phyloP scores from a whole-genome alignment of 2,888 invertebrate genomes.

The Creontiades dilutus region DNA sequence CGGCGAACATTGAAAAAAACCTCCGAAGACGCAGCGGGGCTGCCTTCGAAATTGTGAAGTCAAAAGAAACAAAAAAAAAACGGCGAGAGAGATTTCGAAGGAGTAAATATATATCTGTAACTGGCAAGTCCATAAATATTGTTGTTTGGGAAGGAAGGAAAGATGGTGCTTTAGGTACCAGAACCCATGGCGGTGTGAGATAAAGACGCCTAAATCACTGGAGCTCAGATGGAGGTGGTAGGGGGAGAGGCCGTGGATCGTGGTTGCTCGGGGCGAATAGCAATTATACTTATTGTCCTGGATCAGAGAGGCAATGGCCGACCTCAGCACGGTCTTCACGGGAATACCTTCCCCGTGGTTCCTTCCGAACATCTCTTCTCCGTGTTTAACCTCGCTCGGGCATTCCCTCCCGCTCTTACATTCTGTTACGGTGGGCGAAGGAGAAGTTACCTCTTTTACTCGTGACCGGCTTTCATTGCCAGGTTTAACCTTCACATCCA shows the following conservation, averaged over 20 bases:
- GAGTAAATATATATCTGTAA: conserved; percentile 58
- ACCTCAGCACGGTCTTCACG: conserved; percentile 66
- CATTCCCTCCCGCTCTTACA: conserved; percentile 8
- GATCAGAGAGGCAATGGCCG: conserved; percentile 72
- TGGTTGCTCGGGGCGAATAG: conserved; percentile 71
- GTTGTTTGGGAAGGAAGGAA: conserved; percentile 41
- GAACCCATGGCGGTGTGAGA: conserved; percentile 66
- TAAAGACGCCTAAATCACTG: conserved; percentile 71
- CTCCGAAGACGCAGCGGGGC: background rate
- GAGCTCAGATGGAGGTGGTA: conserved; percentile 52
- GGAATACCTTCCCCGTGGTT: conserved; percentile 53
- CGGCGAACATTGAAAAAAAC: no score
- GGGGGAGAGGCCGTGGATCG: conserved; percentile 59
- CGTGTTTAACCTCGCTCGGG: conserved; percentile 3
- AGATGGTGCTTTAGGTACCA: conserved; percentile 26
- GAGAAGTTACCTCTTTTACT: no score
- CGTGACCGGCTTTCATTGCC: no score
- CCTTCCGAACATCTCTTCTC: conserved; percentile 46
- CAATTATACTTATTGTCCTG: conserved; percentile 72
- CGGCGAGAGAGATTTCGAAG: conserved; percentile 34
- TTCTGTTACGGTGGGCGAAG: no score
- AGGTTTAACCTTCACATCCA: no score
- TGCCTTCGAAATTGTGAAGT: background rate
- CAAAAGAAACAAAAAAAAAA: background rate
- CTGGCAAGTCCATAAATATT: conserved; percentile 60